Evolutionary conservation across 2,113 vertebrate species (phyloP).

Genomic region (Misgurnus anguillicaudatus): DNA sequence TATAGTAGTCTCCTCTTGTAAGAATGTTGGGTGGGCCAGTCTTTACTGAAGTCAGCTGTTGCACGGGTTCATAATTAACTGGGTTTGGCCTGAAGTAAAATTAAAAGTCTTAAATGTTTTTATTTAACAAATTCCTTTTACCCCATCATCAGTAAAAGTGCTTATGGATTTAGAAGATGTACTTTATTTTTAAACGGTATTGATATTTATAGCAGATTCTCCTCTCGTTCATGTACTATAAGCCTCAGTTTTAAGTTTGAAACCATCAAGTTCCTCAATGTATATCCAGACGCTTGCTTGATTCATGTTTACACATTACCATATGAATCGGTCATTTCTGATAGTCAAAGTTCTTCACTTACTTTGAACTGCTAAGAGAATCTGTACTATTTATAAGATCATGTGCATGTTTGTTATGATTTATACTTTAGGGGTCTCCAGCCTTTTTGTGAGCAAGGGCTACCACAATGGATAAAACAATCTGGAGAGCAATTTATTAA

Average conservation of each 20-base stretch:
- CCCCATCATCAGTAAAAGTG: neutral
- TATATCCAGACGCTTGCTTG: neutral
- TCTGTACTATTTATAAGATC: too few relatives aligned
- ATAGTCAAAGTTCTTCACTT: too few relatives aligned
- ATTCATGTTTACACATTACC: too few relatives aligned
- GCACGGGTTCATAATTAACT: neutral
- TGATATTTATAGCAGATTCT: conserved; percentile 15
- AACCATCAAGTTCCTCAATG: neutral
- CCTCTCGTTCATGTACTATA: neutral
- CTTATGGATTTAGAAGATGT: conserved; percentile 3
- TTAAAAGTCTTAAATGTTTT: neutral
- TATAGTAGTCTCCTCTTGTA: neutral
- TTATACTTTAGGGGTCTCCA: too few relatives aligned
- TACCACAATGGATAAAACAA: too few relatives aligned
- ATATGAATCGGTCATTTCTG: too few relatives aligned
- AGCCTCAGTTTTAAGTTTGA: too few relatives aligned
- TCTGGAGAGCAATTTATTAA: too few relatives aligned
- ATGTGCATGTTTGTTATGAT: too few relatives aligned
- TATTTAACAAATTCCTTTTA: neutral
- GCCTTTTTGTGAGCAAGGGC: too few relatives aligned
- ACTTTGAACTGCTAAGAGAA: too few relatives aligned
- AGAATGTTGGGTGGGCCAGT: neutral
- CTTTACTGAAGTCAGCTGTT: neutral
- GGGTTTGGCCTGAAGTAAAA: conserved; percentile 11
- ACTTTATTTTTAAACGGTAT: neutral